Evolutionary conservation across 2,888 invertebrate genomes (phyloP).

Genomic region (Agrotis ipsilon): DNA sequence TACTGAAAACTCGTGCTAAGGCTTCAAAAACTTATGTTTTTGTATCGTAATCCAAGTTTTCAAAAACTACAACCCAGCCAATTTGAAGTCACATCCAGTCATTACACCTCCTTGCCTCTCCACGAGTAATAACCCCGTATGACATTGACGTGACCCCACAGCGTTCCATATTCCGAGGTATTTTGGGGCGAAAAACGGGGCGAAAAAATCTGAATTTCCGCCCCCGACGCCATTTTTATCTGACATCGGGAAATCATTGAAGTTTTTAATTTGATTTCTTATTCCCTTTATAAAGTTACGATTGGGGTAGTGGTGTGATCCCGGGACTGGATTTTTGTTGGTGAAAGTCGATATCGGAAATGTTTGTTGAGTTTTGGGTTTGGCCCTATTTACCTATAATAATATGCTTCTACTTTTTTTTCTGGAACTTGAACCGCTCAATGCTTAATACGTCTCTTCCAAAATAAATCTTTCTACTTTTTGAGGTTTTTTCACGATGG

Average conservation of each 20-base stretch:
- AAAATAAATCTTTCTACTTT: too few species aligned
- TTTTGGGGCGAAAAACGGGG: constrained; percentile 43
- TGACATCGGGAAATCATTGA: constrained; percentile 60
- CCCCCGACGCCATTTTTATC: constrained; percentile 44
- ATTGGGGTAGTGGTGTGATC: constrained; percentile 37
- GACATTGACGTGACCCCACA: constrained; percentile 79
- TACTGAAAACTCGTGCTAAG: too few species aligned
- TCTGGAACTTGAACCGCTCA: too few species aligned
- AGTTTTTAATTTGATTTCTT: constrained; percentile 66
- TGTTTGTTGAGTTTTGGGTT: constrained; percentile 10
- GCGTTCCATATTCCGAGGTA: constrained; percentile 58
- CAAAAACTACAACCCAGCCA: not conserved
- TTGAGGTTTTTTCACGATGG: too few species aligned
- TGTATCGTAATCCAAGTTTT: too few species aligned
- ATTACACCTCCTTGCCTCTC: constrained; percentile 27
- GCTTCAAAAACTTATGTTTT: too few species aligned
- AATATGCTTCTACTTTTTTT: not conserved
- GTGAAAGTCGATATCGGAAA: constrained; percentile 7
- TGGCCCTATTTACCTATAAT: too few species aligned
- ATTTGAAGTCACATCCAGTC: constrained; percentile 71
- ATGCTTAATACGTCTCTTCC: too few species aligned
- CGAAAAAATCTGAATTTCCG: constrained; percentile 38
- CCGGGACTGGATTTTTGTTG: not conserved
- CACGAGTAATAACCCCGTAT: constrained; percentile 75
- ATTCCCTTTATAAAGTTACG: constrained; percentile 58